Base-by-base conservation (phyloP, 2,113 vertebrate genomes). In the Piaya cayana region DNA sequence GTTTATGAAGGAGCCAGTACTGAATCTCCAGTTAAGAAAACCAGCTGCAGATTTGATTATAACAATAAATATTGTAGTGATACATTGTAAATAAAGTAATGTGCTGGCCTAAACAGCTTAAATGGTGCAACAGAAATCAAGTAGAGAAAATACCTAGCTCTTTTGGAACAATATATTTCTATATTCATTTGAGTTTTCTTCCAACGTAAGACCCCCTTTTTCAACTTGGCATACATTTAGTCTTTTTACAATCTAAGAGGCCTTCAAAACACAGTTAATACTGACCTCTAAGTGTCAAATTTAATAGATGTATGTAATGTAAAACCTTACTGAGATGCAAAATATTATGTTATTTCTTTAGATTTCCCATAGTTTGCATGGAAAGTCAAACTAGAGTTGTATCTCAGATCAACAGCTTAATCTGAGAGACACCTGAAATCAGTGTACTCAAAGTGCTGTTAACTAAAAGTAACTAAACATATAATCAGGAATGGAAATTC, bases 31-130 rank as follows among this genome's bases (percentile, higher is more conserved):
- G 65, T 90, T 91, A 90, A 72, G 45, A 87, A 85, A 95, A 81
- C 30, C 83, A 92, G 88, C 47, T 95, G 90, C 76, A 88, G 84
- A 85, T 81, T 92, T 91, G 83, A 96, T 94, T 86, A 90, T 36
- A 62, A 63, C 3, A n/a, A 96, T 93, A 95, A 97, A 96, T 96
- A 94, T 90, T 91, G 58, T 45, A 67, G 80, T 47, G 67, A 83
- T 56, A 34, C 30, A 36, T 69, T 93, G 86, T 83, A 94, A 95
- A 96, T 84, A 91, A 75, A 68, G 29, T 82, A 87, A 94, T 88
- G 19, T 90, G 64, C 78, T 95, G 25, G 18, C 27, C 90, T 92
- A 95, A 96, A 91, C 64, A 92, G 25, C 37, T 70, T 89, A 90
- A 94, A 82, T 39, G 8, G 6, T 32, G 37, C 15, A 74, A 67